phyloP scores from a whole-genome alignment of 2,888 invertebrate genomes.

The Acrobasis repandana region DNA sequence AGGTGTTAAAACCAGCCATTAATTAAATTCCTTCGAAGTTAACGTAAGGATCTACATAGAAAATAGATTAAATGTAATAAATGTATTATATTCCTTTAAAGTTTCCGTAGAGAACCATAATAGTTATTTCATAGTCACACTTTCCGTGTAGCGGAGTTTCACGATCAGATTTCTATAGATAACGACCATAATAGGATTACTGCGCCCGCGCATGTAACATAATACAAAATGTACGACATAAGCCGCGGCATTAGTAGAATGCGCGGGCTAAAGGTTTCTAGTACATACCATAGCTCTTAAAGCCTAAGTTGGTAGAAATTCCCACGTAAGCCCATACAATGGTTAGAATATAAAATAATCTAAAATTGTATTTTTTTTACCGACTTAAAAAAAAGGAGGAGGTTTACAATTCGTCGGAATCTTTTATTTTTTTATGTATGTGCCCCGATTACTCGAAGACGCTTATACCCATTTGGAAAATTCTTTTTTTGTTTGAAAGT shows the following conservation, averaged over 20 bases:
- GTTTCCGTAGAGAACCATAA: not conserved
- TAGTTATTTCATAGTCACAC: slow-evolving; percentile 2
- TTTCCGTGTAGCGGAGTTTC: slow-evolving; percentile 29
- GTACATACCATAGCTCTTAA: slow-evolving; percentile 27
- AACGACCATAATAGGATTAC: slow-evolving; percentile 49
- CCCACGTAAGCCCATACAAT: not conserved
- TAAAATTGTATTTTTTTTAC: too few species aligned
- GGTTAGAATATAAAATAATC: too few species aligned
- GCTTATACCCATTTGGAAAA: too few species aligned
- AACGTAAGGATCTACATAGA: too few species aligned
- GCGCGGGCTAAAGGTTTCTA: slow-evolving; percentile 33
- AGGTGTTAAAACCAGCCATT: too few species aligned
- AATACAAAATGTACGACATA: slow-evolving; percentile 44
- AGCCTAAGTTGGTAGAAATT: not conserved
- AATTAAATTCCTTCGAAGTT: too few species aligned
- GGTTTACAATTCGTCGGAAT: too few species aligned
- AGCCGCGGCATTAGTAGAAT: slow-evolving; percentile 30
- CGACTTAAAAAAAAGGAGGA: too few species aligned
- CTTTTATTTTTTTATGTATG: too few species aligned
- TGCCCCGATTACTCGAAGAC: too few species aligned
- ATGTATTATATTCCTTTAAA: not conserved
- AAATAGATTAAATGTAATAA: too few species aligned
- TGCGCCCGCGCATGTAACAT: slow-evolving; percentile 42
- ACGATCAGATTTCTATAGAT: slow-evolving; percentile 49
- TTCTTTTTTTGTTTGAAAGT: too few species aligned